phyloP scores from a whole-genome alignment of 2,888 invertebrate species.

The Xanthorhoe designata region DNA sequence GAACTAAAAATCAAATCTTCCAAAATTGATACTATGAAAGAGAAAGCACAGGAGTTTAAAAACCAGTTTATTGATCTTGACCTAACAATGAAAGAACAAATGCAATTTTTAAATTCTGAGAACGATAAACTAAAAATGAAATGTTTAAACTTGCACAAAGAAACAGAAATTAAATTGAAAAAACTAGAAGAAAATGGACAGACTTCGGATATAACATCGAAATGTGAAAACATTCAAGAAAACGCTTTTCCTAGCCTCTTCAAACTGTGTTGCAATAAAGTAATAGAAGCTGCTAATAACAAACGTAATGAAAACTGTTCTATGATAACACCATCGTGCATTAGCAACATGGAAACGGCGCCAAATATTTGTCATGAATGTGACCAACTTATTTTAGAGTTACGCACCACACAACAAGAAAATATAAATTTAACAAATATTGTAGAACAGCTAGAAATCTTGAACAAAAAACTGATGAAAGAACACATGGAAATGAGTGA shows the following conservation, averaged over 20 bases:
- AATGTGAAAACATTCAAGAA: constrained; percentile 37
- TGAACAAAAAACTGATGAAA: constrained; percentile 57
- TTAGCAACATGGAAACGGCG: constrained; percentile 40
- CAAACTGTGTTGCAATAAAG: constrained; percentile 68
- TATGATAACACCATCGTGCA: constrained; percentile 44
- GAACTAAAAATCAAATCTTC: constrained; percentile 60
- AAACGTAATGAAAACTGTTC: constrained; percentile 52
- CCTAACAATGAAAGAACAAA: constrained; percentile 57
- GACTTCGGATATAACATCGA: neutral
- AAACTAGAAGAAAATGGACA: constrained; percentile 27
- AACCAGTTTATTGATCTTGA: constrained; percentile 58
- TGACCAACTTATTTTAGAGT: constrained; percentile 48
- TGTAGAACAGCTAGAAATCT: constrained; percentile 53
- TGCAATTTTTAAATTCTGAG: constrained; percentile 57
- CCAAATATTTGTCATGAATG: constrained; percentile 49
- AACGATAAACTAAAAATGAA: constrained; percentile 58
- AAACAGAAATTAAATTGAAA: constrained; percentile 30
- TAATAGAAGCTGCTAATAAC: constrained; percentile 59
- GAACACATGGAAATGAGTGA: constrained; percentile 63
- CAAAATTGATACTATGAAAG: constrained; percentile 61
- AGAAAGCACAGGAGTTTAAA: constrained; percentile 59
- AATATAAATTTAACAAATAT: constrained; percentile 53
- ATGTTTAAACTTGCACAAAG: constrained; percentile 31
- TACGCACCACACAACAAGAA: constrained; percentile 51
- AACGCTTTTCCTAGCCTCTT: constrained; percentile 67